phyloP scores from a whole-genome alignment of 2,888 invertebrate species.

The Acronicta leporina region DNA sequence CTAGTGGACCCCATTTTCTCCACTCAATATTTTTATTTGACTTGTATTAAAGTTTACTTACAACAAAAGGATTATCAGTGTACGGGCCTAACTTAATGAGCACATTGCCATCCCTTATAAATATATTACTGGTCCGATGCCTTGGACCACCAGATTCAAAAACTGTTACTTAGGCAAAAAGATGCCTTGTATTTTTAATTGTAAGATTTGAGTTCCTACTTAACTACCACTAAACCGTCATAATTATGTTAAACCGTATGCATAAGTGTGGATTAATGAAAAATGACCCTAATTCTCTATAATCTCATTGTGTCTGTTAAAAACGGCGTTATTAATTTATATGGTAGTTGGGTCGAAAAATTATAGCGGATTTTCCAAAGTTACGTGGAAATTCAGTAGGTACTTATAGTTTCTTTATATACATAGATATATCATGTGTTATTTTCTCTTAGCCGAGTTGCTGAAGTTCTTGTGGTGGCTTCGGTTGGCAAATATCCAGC shows the following conservation, averaged over 20 bases:
- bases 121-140: no score
- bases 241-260: conserved; percentile 1
- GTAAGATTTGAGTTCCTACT: not conserved
- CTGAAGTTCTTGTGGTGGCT: conserved; percentile 49
- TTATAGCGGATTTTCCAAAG: conserved; percentile 5
- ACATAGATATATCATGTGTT: conserved; percentile 33
- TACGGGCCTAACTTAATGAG: no score
- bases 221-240: conserved; percentile 3
- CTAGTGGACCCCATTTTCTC: no score
- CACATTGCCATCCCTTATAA: no score
- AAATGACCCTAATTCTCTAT: conserved; percentile 11
- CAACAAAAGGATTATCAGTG: no score
- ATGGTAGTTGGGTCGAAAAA: no score
- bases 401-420: conserved; percentile 13
- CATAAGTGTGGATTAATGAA: conserved; percentile 7
- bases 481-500: conserved; percentile 59
- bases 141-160: no score
- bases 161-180: no score
- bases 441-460: conserved; percentile 42
- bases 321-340: not conserved
- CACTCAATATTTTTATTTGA: no score
- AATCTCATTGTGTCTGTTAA: conserved; percentile 16
- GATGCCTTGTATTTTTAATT: no score
- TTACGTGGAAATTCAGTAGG: conserved; percentile 22
- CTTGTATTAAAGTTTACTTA: no score